A percentile compares a stretch with the other conserved stretches of the same genome.
Evolutionary conservation across 2,797 vertebrate species (phyloP).

Genomic region (Cuculus canorus): DNA sequence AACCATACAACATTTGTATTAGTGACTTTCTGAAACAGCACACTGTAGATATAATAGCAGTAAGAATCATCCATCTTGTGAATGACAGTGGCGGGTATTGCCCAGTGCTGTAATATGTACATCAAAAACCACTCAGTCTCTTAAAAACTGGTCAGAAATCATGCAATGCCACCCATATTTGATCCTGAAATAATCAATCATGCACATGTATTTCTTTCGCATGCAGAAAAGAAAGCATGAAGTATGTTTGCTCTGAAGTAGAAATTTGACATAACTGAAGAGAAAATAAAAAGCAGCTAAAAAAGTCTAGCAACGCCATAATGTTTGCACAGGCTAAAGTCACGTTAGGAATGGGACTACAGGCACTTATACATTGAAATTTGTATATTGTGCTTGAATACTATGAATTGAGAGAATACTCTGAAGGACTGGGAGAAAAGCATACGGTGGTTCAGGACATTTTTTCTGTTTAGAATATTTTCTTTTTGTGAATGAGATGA

Average conservation of each 20-base stretch:
- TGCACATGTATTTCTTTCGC: not conserved
- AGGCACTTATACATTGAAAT: not conserved
- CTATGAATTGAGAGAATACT: not conserved
- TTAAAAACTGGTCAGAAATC: slow-evolving; percentile 38
- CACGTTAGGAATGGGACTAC: not conserved
- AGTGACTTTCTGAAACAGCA: slow-evolving; percentile 39
- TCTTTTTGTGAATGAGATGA: not conserved
- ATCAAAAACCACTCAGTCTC: slow-evolving; percentile 41
- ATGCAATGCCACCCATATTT: not conserved
- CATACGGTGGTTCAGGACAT: too few species aligned
- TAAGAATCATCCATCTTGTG: slow-evolving; percentile 24
- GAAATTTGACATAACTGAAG: not conserved
- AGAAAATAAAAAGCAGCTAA: not conserved
- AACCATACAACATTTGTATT: slow-evolving; percentile 51
- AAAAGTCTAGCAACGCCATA: not conserved
- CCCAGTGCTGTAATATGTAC: slow-evolving; percentile 12
- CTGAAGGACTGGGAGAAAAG: not conserved
- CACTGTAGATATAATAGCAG: not conserved
- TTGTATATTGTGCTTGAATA: not conserved
- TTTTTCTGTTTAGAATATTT: not conserved
- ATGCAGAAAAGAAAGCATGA: not conserved
- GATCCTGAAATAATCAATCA: slow-evolving; percentile 37
- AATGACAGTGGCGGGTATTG: not conserved
- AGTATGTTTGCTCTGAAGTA: not conserved
- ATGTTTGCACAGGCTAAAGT: not conserved